phyloP scores from a whole-genome alignment of 1,140 invertebrate species.

The Cephus cinctus region DNA sequence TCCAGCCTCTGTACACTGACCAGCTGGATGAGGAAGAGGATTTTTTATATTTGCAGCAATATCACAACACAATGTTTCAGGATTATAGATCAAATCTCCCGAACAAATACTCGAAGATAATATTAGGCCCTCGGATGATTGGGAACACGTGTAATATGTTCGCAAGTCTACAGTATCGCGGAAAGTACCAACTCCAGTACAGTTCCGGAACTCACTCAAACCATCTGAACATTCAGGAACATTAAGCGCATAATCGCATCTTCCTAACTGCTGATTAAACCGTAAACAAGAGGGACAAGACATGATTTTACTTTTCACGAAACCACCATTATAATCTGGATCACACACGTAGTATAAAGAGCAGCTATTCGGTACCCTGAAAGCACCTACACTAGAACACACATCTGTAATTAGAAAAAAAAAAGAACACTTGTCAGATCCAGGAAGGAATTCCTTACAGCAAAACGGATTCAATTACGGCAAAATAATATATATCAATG shows the following conservation, averaged over 20 bases:
- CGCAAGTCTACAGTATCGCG: neutral
- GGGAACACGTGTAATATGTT: neutral
- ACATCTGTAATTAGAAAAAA: constrained; percentile 11
- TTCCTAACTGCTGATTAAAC: neutral
- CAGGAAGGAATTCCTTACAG: no score
- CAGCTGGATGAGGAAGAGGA: neutral
- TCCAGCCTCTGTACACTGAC: neutral
- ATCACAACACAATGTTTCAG: neutral
- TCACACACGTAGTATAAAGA: constrained; percentile 45
- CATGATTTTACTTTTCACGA: neutral
- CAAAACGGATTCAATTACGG: no score
- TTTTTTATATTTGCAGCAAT: neutral
- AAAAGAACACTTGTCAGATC: no score
- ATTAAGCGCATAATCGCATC: neutral
- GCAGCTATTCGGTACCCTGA: constrained; percentile 42
- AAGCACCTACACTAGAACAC: constrained; percentile 38
- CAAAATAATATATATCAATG: no score
- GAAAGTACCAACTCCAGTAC: constrained; percentile 1
- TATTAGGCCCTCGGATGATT: neutral
- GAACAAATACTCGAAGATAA: neutral
- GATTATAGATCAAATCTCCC: neutral
- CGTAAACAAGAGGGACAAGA: constrained; percentile 5
- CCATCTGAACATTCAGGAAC: constrained; percentile 7
- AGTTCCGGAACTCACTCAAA: neutral
- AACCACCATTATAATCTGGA: neutral